Conservation (phyloP, 2,888 invertebrate genomes). For the Rhynchonema sp. region DNA sequence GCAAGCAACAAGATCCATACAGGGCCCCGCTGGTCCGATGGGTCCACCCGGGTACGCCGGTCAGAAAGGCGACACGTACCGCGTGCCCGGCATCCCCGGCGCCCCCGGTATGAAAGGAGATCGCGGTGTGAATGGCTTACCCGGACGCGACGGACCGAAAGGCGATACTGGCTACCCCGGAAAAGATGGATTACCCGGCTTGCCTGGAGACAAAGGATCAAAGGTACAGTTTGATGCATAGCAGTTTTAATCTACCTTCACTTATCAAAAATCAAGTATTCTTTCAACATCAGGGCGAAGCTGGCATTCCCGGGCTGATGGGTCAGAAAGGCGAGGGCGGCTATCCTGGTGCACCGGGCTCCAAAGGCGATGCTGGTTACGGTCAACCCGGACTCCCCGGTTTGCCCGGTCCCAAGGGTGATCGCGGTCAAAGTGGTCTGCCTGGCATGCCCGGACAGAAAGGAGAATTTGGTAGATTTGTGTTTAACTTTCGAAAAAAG, state of each 20-base stretch:
- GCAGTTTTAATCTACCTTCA: background rate
- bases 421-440: conserved; percentile 7
- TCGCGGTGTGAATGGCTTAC: conserved; percentile 15
- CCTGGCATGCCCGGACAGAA: conserved; percentile 5
- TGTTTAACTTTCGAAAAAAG: no score
- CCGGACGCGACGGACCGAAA: conserved; percentile 46
- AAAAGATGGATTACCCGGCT: conserved; percentile 35
- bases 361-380: conserved; percentile 20
- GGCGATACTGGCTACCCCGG: conserved; percentile 11
- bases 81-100: conserved; percentile 20
- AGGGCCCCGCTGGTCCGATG: conserved; percentile 16
- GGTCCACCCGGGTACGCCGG: conserved; percentile 37
- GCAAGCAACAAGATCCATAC: background rate
- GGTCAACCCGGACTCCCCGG: conserved; percentile 14
- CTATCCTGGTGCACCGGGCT: background rate
- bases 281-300: no score
- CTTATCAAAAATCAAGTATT: background rate
- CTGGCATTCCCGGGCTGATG: conserved; percentile 28
- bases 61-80: conserved; percentile 19
- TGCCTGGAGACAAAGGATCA: conserved; percentile 44
- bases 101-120: conserved; percentile 13
- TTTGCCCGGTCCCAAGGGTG: conserved; percentile 13
- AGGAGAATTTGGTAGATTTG: conserved; percentile 2
- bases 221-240: conserved; percentile 36
- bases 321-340: conserved; percentile 15